A percentile compares a stretch with the other conserved stretches of the same genome.
phyloP scores from a whole-genome alignment of 2,888 invertebrate genomes.

The Cephonodes hylas region DNA sequence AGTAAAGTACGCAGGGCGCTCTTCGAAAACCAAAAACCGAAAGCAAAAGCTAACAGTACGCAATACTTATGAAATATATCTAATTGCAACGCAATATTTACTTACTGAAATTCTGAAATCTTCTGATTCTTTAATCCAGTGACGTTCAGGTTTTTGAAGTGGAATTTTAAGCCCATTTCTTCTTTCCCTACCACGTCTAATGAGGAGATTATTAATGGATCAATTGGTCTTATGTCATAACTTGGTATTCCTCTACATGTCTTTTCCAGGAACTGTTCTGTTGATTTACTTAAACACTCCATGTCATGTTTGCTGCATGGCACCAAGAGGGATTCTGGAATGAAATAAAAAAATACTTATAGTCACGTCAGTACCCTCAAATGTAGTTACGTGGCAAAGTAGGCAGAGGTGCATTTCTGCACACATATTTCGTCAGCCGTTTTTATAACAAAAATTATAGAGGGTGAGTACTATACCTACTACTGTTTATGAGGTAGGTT shows the following conservation, averaged over 20 bases:
- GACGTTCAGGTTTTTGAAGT: conserved; percentile 52
- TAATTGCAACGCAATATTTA: too few relatives aligned
- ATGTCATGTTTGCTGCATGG: conserved; percentile 57
- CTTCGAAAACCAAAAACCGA: too few relatives aligned
- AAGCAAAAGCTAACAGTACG: too few relatives aligned
- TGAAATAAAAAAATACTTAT: not conserved
- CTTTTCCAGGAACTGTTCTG: conserved; percentile 54
- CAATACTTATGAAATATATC: too few relatives aligned
- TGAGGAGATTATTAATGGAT: conserved; percentile 50
- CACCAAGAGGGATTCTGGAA: conserved; percentile 33
- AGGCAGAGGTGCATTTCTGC: too few relatives aligned
- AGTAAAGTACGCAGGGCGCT: too few relatives aligned
- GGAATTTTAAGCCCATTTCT: conserved; percentile 37
- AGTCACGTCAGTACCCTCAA: too few relatives aligned
- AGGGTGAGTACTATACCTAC: too few relatives aligned
- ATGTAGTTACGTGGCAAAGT: too few relatives aligned
- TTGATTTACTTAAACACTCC: conserved; percentile 55
- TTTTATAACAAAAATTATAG: too few relatives aligned
- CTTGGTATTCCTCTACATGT: conserved; percentile 50
- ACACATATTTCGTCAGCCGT: too few relatives aligned
- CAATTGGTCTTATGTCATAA: conserved; percentile 49
- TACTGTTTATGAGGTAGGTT: too few relatives aligned
- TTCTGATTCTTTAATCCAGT: conserved; percentile 56
- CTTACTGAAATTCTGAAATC: conserved; percentile 60
- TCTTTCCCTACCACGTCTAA: conserved; percentile 38